Percentiles rank a stretch among this genome's conserved stretches.
phyloP scores from a whole-genome alignment of 2,113 vertebrate genomes.

The Paradoxurus hermaphroditus region DNA sequence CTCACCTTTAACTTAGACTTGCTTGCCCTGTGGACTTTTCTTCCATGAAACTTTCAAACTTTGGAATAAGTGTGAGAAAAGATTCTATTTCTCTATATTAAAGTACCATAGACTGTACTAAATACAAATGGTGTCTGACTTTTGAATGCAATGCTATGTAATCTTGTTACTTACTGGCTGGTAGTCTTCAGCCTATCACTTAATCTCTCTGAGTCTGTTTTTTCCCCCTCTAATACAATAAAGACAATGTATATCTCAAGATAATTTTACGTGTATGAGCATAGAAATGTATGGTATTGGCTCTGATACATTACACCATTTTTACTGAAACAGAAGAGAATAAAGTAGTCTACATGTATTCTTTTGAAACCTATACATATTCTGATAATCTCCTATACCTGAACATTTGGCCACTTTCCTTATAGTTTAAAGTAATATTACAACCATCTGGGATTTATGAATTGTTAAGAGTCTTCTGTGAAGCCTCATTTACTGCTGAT shows the following conservation, averaged over 20 bases:
- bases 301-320: background rate
- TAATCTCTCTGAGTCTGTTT: background rate
- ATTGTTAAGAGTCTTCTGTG: background rate
- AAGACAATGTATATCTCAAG: background rate
- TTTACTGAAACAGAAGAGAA: background rate
- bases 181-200: background rate
- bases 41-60: background rate
- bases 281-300: background rate
- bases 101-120: background rate
- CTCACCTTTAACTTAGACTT: background rate
- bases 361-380: background rate
- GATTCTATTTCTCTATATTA: background rate
- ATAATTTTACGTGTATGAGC: background rate
- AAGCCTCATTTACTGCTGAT: background rate
- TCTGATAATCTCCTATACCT: background rate
- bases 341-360: background rate
- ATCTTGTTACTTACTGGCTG: background rate
- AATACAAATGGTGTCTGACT: background rate
- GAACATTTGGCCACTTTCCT: background rate
- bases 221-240: background rate
- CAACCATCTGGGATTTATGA: background rate
- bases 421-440: background rate
- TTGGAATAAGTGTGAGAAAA: background rate
- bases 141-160: background rate
- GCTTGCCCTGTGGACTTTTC: background rate